Conservation (phyloP, 2,888 invertebrate genomes). For the Fragum fragum region DNA sequence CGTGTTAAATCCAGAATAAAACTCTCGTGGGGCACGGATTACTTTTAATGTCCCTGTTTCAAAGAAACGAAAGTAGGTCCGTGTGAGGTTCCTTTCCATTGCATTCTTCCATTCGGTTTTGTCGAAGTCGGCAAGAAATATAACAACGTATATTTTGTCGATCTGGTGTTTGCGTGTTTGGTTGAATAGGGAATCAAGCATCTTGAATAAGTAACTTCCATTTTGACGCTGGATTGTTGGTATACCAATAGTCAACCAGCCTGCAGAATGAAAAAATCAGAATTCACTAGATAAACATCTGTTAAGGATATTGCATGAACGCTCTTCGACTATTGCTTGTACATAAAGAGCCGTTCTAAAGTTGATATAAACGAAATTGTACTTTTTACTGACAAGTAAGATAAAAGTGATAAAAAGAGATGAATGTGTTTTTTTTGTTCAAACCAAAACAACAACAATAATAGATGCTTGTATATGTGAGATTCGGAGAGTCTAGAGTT, state of each 20-base stretch:
- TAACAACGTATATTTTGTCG: slow-evolving; percentile 82
- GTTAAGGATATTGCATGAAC: too few relatives aligned
- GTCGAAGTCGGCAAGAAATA: slow-evolving; percentile 86
- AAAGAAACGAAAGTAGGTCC: slow-evolving; percentile 62
- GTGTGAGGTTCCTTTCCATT: slow-evolving; percentile 66
- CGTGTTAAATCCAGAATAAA: slow-evolving; percentile 71
- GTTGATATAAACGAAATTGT: too few relatives aligned
- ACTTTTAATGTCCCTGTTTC: slow-evolving; percentile 83
- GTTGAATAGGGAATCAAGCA: slow-evolving; percentile 85
- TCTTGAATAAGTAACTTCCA: slow-evolving; percentile 84
- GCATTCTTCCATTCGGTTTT: slow-evolving; percentile 66
- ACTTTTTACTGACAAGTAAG: too few relatives aligned
- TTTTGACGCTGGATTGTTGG: slow-evolving; percentile 85
- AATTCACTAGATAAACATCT: too few relatives aligned
- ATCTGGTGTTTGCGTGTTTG: slow-evolving; percentile 82
- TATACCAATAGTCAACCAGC: slow-evolving; percentile 86
- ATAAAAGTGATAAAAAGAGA: too few relatives aligned
- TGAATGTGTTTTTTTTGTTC: too few relatives aligned
- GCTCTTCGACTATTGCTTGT: too few relatives aligned
- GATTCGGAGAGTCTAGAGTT: too few relatives aligned
- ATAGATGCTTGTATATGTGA: too few relatives aligned
- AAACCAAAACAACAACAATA: too few relatives aligned
- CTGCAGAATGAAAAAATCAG: slow-evolving; percentile 66
- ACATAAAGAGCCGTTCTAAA: too few relatives aligned
- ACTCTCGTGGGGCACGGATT: slow-evolving; percentile 77